Evolutionary conservation across 2,797 vertebrate species (phyloP).

Genomic region (Crocodylus rhombifer): DNA sequence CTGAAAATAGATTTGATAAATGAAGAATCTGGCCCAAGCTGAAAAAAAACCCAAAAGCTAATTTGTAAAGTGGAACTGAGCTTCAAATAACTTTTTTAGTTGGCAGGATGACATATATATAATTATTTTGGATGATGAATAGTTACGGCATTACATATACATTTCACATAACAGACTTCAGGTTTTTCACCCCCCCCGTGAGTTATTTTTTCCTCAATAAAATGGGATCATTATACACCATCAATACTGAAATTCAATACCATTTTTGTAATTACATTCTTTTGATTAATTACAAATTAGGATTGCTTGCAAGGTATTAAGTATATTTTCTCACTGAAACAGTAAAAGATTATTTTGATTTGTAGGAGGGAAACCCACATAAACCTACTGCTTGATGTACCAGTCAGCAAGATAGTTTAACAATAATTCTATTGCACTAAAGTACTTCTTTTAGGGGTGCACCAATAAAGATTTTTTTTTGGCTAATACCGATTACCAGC

Average conservation of each 20-base stretch:
- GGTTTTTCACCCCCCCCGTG: background rate
- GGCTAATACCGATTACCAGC: too few relatives aligned
- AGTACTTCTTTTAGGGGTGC: background rate
- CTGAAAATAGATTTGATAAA: background rate
- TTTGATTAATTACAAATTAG: background rate
- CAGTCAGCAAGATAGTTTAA: conserved; percentile 24
- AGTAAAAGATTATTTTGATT: conserved; percentile 7
- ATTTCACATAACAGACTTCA: background rate
- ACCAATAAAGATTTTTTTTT: too few relatives aligned
- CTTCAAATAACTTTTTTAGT: too few relatives aligned
- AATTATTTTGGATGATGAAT: background rate
- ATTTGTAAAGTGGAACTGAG: background rate
- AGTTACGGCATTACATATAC: background rate
- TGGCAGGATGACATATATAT: background rate
- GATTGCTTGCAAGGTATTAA: background rate
- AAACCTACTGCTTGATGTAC: background rate
- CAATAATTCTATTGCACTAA: background rate
- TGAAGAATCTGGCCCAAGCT: background rate
- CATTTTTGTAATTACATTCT: background rate
- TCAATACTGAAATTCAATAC: conserved; percentile 16
- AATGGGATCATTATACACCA: background rate
- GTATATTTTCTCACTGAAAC: conserved; percentile 20
- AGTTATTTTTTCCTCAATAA: background rate
- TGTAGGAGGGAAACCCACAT: background rate
- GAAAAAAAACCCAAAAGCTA: background rate